These are phyloP conservation scores for Platalea minor DNA, from an alignment of 2,797 vertebrate species.

Conservation along the genomic window DNA sequence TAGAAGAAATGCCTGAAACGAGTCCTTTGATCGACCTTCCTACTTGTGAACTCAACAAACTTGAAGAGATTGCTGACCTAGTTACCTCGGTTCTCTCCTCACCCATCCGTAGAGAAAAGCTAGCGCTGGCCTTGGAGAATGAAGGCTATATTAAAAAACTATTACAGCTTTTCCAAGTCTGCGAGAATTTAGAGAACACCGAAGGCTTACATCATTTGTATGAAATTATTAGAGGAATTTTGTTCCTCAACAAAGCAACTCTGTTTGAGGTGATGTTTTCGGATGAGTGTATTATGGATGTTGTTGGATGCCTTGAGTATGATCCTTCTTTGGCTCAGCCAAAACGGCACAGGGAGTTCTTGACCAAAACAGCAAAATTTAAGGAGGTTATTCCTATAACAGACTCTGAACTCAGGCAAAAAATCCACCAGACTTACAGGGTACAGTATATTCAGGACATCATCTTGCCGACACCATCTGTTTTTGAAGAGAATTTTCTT, in stretches of 20 bases:
- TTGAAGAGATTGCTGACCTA: slow-evolving; percentile 98
- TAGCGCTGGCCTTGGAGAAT: slow-evolving; percentile 93
- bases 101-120: slow-evolving; percentile 95
- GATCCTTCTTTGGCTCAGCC: slow-evolving; percentile 96
- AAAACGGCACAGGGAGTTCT: slow-evolving; percentile 94
- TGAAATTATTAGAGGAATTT: slow-evolving; percentile 95
- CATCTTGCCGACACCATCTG: slow-evolving; percentile 96
- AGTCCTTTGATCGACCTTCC: slow-evolving; percentile 95
- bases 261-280: slow-evolving; percentile 99
- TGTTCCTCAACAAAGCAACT: slow-evolving; percentile 98
- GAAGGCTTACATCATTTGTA: slow-evolving; percentile 97
- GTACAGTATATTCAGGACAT: slow-evolving; percentile 99
- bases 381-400: slow-evolving; percentile 99
- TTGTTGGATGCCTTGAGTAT: slow-evolving; percentile 97
- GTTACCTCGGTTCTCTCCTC: slow-evolving; percentile 97
- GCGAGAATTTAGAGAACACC: slow-evolving; percentile 94
- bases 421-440: slow-evolving; percentile 99
- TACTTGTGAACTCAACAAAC: slow-evolving; percentile 88
- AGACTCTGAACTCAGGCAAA: slow-evolving; percentile 98
- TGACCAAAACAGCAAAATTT: slow-evolving; percentile 99
- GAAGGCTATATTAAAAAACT: slow-evolving; percentile 98
- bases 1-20: slow-evolving; percentile 96
- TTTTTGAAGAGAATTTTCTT: slow-evolving; percentile 99
- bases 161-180: slow-evolving; percentile 93
- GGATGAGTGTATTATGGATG: slow-evolving; percentile 99